Evolutionary conservation across 1,140 invertebrate species (phyloP), one percentile per base, ranked within the genome.

Genomic region (Sminthurinus signatus): DNA sequence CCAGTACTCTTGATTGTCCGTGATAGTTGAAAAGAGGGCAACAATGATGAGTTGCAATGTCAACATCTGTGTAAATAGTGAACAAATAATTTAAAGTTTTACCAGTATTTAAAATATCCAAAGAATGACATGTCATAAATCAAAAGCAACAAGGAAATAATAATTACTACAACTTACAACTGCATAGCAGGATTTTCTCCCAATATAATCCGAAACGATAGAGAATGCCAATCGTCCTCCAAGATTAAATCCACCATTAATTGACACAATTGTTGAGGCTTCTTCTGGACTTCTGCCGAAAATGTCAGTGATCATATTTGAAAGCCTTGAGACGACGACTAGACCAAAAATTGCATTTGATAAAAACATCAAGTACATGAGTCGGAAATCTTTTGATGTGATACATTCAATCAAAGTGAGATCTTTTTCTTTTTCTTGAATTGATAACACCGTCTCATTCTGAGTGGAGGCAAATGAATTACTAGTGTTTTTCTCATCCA

Each of bases 231-330:
- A 21, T 31, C 69, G 63, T 42, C 69, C 69, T 4, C 44, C 62
- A 4, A 71, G 51, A 62, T 71, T 68, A 12, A 71, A 65, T 3
- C 62, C 65, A 4, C 69, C 69, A 29, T 71, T 71, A 55, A 71
- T 65, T 4, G 68, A 59, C 10, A 67, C 61, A 42, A 67, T 51
- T 19, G 65, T 71, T n/a, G 65, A 42, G 14, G 65, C 69, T 28
- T 67, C 51, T 43, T 67, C 62, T 0, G 62, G 17, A 21, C n/a
- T 51, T 31, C 65, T 44, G 0, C 31, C 50, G 43, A 68, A 71
- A 0, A 71, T 46, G 44, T 71, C 65, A 15, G 62, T 65, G 2
- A 65, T 57, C 50, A 71, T 71, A 36, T 71, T 71, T 0, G 69
- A 65, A 10, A 71, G 32, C 29, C 63, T 36, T n/a, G 50, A 29